Percentiles rank a stretch among this genome's conserved stretches.
Evolutionary conservation across 2,113 vertebrate genomes (phyloP).

Genomic region (Catharus minimus): DNA sequence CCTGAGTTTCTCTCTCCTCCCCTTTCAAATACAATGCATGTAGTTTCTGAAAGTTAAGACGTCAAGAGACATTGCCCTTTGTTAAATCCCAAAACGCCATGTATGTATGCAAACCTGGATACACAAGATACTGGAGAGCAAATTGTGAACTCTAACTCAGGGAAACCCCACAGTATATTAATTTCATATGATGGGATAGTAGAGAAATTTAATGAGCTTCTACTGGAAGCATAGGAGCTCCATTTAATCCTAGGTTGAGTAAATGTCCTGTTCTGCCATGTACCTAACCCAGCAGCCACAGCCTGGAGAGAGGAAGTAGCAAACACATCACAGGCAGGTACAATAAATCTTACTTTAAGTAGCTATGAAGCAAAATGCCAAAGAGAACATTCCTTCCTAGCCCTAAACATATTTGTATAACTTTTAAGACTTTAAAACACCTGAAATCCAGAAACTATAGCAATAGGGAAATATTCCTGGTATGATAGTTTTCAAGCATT

Average conservation of each 20-base stretch:
- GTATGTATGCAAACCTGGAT: neutral
- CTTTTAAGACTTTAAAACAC: neutral
- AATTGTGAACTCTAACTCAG: neutral
- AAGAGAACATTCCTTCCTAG: neutral
- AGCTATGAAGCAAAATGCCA: neutral
- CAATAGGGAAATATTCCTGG: neutral
- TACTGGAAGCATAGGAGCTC: neutral
- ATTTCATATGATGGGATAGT: neutral
- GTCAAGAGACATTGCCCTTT: neutral
- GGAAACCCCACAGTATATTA: neutral
- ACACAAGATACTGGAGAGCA: neutral
- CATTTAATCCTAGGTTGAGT: neutral
- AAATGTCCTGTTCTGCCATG: neutral
- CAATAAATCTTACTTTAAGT: neutral
- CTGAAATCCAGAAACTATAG: neutral
- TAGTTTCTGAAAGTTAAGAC: neutral
- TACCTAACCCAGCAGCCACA: neutral
- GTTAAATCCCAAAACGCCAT: neutral
- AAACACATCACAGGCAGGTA: neutral
- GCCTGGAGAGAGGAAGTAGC: neutral
- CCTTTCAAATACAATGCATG: neutral
- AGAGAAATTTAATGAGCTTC: neutral
- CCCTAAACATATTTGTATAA: neutral
- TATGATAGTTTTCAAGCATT: neutral
- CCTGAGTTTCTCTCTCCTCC: neutral